Percentiles rank a stretch among this genome's conserved stretches.
Conservation (phyloP, 37 sponge, comb jelly and placozoan genomes). For the Mnemiopsis leidyi region DNA sequence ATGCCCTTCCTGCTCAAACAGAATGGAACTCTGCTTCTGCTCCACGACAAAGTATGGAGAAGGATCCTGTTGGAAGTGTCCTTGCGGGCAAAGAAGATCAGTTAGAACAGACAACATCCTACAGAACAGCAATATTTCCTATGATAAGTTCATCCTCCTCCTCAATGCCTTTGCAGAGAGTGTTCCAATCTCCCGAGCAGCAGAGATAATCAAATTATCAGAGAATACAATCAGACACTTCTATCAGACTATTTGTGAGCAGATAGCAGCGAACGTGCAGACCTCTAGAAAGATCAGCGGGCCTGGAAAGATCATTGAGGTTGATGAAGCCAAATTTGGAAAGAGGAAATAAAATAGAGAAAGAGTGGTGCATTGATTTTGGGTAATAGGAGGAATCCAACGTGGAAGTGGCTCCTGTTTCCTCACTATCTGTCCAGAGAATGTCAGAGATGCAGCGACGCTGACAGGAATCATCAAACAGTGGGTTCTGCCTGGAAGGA, state of each 20-base stretch:
- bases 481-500: slow-evolving; percentile 24
- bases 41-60: too few species aligned
- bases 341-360: neutral
- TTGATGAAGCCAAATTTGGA: slow-evolving; percentile 51
- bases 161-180: too few species aligned
- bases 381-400: slow-evolving; percentile 48
- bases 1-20: neutral
- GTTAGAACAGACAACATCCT: too few species aligned
- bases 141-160: too few species aligned
- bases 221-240: too few species aligned
- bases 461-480: neutral
- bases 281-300: neutral
- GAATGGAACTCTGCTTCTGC: too few species aligned
- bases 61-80: too few species aligned
- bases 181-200: too few species aligned
- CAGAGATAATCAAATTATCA: too few species aligned
- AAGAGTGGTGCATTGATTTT: neutral
- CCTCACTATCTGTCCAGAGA: neutral
- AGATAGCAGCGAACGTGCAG: neutral
- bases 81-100: too few species aligned
- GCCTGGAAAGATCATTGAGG: slow-evolving; percentile 2
- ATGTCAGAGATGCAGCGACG: neutral
- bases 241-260: slow-evolving; percentile 19
- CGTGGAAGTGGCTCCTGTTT: slow-evolving; percentile 13
- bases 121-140: too few species aligned